phyloP scores from a whole-genome alignment of 2,797 vertebrate genomes.

The Lithobates pipiens region DNA sequence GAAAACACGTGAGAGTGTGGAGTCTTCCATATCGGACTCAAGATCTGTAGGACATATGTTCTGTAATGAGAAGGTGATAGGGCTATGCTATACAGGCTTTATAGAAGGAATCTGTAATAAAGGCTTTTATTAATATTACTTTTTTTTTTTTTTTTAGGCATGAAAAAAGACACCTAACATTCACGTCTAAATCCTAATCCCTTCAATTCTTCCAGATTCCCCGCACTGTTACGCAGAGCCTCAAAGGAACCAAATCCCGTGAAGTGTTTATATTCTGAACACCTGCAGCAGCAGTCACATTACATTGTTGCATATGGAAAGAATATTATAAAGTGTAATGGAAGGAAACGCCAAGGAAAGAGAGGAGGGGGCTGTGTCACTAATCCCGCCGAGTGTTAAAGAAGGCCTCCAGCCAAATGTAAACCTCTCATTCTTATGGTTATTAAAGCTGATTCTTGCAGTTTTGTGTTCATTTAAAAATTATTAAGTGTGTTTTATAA shows the following conservation, averaged over 20 bases:
- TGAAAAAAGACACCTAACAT: background rate
- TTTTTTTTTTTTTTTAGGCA: background rate
- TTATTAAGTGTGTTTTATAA: too few relatives aligned
- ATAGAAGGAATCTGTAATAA: background rate
- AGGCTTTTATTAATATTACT: background rate
- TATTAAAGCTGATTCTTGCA: background rate
- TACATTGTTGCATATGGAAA: slow-evolving; percentile 42
- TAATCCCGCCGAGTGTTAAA: background rate
- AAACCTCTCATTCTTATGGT: background rate
- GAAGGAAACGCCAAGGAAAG: background rate
- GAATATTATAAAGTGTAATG: slow-evolving; percentile 41
- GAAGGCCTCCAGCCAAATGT: background rate
- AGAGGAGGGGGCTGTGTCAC: background rate
- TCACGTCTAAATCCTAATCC: slow-evolving; percentile 9
- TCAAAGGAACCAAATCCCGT: background rate
- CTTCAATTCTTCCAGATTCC: background rate
- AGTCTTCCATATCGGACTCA: background rate
- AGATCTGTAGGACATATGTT: background rate
- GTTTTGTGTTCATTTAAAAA: too few relatives aligned
- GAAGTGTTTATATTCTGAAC: slow-evolving; percentile 30
- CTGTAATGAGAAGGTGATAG: background rate
- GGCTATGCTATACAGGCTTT: background rate
- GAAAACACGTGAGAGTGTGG: background rate
- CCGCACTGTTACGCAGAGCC: background rate
- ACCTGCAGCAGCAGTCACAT: slow-evolving; percentile 27